These are phyloP conservation scores for Tauraco hartlaubi DNA, from an alignment of 2,797 vertebrate species.

Conservation along the genomic window DNA sequence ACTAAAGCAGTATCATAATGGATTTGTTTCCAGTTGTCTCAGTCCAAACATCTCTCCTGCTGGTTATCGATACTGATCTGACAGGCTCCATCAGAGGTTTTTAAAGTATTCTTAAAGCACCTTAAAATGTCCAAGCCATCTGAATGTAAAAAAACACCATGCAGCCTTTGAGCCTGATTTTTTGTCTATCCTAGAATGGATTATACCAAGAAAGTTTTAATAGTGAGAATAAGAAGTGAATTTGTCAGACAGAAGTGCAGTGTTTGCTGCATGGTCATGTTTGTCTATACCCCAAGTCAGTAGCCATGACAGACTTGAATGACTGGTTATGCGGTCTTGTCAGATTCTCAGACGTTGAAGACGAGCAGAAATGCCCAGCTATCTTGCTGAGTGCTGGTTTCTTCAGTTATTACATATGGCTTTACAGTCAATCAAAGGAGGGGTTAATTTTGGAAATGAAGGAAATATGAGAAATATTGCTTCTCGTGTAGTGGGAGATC, in stretches of 20 bases:
- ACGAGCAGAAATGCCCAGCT: neutral
- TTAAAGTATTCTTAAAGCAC: neutral
- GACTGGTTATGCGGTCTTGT: neutral
- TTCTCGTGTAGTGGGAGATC: neutral
- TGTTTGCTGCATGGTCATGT: neutral
- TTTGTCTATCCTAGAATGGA: neutral
- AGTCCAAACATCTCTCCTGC: conserved; percentile 25
- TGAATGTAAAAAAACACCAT: neutral
- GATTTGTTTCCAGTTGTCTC: conserved; percentile 49
- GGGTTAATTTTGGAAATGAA: neutral
- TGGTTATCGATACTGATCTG: conserved; percentile 51
- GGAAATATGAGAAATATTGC: neutral
- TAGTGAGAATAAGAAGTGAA: neutral
- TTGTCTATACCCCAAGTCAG: neutral
- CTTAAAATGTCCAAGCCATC: neutral
- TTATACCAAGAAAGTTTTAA: neutral
- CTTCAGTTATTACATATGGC: neutral
- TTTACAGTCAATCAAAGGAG: neutral
- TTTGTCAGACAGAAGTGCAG: neutral
- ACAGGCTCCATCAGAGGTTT: conserved; percentile 14
- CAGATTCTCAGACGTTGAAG: neutral
- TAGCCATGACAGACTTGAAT: neutral
- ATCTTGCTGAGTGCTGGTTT: neutral
- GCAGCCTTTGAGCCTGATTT: neutral
- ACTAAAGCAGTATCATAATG: conserved; percentile 18